Percentiles rank a stretch among this genome's conserved stretches.
These are phyloP conservation scores for Poicephalus meyeri DNA, from an alignment of 2,113 vertebrate genomes.

Conservation along the genomic window DNA sequence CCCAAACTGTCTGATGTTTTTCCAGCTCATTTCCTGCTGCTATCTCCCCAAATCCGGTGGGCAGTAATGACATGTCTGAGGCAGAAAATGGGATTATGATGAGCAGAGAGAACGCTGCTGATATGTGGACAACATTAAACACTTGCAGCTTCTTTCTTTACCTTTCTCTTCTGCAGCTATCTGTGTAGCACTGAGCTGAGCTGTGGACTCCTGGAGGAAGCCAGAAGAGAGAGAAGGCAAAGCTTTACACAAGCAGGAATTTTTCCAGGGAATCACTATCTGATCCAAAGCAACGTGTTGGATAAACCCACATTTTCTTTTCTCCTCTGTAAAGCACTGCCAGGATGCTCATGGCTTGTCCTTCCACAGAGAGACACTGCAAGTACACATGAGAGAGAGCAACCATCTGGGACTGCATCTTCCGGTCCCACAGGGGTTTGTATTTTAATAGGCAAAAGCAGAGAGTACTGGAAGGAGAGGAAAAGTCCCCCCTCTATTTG, in stretches of 20 bases:
- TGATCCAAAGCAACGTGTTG: not conserved
- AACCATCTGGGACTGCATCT: not conserved
- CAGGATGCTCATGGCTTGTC: not conserved
- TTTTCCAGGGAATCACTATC: not conserved
- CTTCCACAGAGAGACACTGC: not conserved
- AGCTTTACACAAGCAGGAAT: not conserved
- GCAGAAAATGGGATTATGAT: constrained; percentile 57
- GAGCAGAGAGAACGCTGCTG: constrained; percentile 2
- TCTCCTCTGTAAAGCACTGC: not conserved
- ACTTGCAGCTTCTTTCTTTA: constrained; percentile 7
- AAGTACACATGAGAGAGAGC: not conserved
- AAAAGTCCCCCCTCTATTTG: not conserved
- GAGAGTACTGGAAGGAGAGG: not conserved
- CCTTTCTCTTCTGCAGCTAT: constrained; percentile 18
- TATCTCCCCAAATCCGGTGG: constrained; percentile 35
- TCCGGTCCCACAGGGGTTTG: not conserved
- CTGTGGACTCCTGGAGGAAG: not conserved
- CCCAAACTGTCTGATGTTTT: constrained; percentile 48
- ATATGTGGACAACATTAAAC: constrained; percentile 49
- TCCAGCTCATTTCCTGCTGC: constrained; percentile 54
- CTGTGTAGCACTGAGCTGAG: not conserved
- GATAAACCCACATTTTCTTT: not conserved
- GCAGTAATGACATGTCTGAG: constrained; percentile 52
- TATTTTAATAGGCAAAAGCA: not conserved
- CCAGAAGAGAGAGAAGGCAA: not conserved